Evolutionary conservation across 2,113 vertebrate genomes (phyloP), one percentile per base, ranked within the genome.

Genomic region (Erpornis zantholeuca): DNA sequence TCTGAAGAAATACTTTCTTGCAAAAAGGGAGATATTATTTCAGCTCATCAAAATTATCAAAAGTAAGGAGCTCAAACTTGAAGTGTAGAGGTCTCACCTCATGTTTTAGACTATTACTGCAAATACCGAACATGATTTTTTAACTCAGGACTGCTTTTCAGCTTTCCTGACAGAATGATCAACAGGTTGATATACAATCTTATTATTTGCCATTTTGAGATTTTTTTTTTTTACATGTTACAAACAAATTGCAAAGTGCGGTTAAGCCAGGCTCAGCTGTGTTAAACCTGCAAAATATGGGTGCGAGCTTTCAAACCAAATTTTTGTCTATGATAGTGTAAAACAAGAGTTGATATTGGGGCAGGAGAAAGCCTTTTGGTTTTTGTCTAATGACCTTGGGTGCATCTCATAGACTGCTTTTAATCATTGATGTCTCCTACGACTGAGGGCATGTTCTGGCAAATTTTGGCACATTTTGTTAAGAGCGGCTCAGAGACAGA

Each of bases 181-280:
- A 98, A 98, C 98, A 98, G 96, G 98, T 98, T 95, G 96, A 82
- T 83, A 87, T 23, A 35, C 65, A 95, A 95, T 69, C 78, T 45
- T 86, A 71, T 84, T 94, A 78, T 80, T 69, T 76, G 70, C 27
- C 38, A 36, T 79, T 96, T 88, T 56, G 44, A 45, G 59, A 10
- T 22, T 20, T 65, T 69, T 80, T 88, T 63, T 79, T 42, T 88
- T 87, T 90, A 29, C 59, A 50, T 8, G n/a, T 86, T 60, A 79
- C 69, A 82, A 91, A 52, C 52, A 44, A 85, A 70, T 71, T 38
- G 24, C 1, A 15, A 75, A 79, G 68, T 45, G 31, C 7, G 2
- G 31, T 44, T 50, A 59, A 56, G 79, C 54, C 44, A 65, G 22
- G 16, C 75, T 87, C 5, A 31, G 36, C 78, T 82, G 28, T 15